Base-by-base conservation (phyloP, 2,888 invertebrate genomes). In the Spodoptera exigua region DNA sequence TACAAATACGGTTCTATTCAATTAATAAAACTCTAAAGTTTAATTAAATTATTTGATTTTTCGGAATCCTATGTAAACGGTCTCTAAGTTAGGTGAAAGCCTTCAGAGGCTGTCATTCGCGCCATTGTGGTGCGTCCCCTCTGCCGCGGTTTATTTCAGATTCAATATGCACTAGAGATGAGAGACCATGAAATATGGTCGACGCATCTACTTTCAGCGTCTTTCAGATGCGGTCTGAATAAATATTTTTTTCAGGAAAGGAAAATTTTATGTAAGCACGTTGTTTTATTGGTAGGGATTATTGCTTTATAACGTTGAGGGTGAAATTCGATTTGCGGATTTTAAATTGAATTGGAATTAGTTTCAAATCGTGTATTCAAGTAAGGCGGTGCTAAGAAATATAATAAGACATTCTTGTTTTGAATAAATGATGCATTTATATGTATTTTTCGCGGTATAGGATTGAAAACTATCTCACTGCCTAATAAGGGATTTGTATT, bases 151-250 rank as follows among this genome's bases (percentile, higher is more conserved):
- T 90, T 90, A 91, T 90, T 92, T 91, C 88, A 88, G 89, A 92
- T 92, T 92, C 92, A 93, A 92, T 93, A 92, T 92, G 91, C 91
- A 90, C 90, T 89, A 88, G 88, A 88, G 87, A 85, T 85, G 79
- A 77, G 78, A 81, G 81, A 79, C 84, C 84, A 79, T 87, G 85
- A 90, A 88, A 91, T 90, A 90, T 89, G 82, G 82, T 79, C 80
- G 35, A 79, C 74, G 78, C 85, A 85, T 83, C 81, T 83, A 83
- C 81, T 80, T 84, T 81, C 81, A 79, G 73, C 59, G 52, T 45
- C 70, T 68, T 61, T 57, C 61, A 55, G 69, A 70, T 78, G 65
- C 61, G 61, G 51, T 58, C 71, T 67, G 61, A 70, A 70, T 65
- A 40, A 36, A 16, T 55, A 51, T 13, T 32, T 69, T 69, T 61